Evolutionary conservation across 2,113 vertebrate genomes (phyloP).

Genomic region (Crocuta crocuta): DNA sequence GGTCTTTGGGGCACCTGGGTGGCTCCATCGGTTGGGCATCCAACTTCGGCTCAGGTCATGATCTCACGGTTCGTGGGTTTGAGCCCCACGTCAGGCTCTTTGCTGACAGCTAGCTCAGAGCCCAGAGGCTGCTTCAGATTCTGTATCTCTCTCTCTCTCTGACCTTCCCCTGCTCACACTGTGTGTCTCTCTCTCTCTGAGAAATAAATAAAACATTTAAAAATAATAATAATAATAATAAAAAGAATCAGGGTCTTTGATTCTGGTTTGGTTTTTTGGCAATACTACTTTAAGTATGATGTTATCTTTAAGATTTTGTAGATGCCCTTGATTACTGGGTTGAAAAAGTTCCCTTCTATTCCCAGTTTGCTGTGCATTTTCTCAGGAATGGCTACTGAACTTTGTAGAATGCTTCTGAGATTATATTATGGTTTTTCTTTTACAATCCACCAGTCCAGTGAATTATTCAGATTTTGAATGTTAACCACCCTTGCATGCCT

Average conservation of each 20-base stretch:
- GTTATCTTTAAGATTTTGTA: not conserved
- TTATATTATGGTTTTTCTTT: not conserved
- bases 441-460: not conserved
- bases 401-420: conserved; percentile 16
- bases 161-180: too few relatives aligned
- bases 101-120: too few relatives aligned
- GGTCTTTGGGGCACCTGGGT: too few relatives aligned
- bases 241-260: not conserved
- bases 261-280: not conserved
- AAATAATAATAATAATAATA: too few relatives aligned
- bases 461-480: not conserved
- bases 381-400: not conserved
- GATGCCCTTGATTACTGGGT: not conserved
- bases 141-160: too few relatives aligned
- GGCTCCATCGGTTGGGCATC: too few relatives aligned
- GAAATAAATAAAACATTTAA: too few relatives aligned
- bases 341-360: not conserved
- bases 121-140: too few relatives aligned
- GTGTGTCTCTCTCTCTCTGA: too few relatives aligned
- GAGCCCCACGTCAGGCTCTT: too few relatives aligned
- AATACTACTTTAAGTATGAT: not conserved
- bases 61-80: too few relatives aligned
- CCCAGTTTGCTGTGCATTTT: not conserved
- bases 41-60: too few relatives aligned
- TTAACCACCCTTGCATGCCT: not conserved